Percentiles rank a stretch among this genome's conserved stretches.
Evolutionary conservation across 2,113 vertebrate genomes (phyloP).

Genomic region (Beaufortia kweichowensis): DNA sequence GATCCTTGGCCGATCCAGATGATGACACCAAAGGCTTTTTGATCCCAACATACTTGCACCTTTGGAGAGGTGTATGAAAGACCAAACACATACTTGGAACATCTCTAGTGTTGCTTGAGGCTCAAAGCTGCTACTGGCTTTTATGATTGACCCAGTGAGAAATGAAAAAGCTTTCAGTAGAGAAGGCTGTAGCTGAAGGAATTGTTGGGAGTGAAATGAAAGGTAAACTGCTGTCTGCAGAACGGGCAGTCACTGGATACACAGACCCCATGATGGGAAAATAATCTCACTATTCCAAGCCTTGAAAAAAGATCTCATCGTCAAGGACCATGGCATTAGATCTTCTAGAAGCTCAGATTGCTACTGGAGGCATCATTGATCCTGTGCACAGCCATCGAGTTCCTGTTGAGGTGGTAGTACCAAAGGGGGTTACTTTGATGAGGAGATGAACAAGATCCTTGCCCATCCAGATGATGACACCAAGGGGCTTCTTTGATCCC

Average conservation of each 20-base stretch:
- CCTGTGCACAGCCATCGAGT: constrained; percentile 64
- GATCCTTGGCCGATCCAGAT: too few relatives aligned
- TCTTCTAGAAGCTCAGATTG: constrained; percentile 68
- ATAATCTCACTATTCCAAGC: constrained; percentile 82
- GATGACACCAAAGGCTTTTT: constrained; percentile 68
- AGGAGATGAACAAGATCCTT: constrained; percentile 73
- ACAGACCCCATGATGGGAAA: constrained; percentile 80
- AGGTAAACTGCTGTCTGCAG: constrained; percentile 67
- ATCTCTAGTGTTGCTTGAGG: constrained; percentile 71
- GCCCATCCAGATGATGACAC: constrained; percentile 65
- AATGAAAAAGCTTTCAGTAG: constrained; percentile 75
- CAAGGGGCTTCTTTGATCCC: constrained; percentile 69
- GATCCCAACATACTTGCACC: constrained; percentile 75
- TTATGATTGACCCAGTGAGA: constrained; percentile 76
- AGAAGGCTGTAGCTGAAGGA: constrained; percentile 67
- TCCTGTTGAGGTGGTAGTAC: constrained; percentile 80
- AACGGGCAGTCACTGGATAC: constrained; percentile 73
- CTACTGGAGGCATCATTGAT: constrained; percentile 68
- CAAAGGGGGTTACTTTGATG: constrained; percentile 79
- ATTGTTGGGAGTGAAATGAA: constrained; percentile 72
- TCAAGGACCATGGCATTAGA: constrained; percentile 68
- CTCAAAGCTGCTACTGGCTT: constrained; percentile 80
- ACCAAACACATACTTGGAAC: constrained; percentile 71
- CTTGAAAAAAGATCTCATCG: constrained; percentile 69
- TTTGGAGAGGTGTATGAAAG: constrained; percentile 69